Base-by-base conservation (phyloP, 1,140 invertebrate genomes). In the Hyles vespertilio region DNA sequence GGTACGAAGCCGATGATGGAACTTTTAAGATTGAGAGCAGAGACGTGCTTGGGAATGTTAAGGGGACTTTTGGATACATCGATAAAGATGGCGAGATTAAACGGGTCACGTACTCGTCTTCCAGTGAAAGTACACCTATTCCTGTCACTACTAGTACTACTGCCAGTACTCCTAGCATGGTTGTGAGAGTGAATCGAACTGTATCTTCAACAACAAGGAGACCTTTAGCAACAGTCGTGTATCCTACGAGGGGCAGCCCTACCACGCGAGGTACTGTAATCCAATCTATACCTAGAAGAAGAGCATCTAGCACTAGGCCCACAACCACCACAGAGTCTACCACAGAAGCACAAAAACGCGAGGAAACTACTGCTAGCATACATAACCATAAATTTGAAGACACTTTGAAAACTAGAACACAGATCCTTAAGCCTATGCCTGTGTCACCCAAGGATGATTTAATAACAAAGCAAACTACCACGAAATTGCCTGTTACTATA, bases 1-100 rank as follows among this genome's bases (percentile, higher is more conserved):
- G 95, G 0, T 96, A 95, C 71, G 95, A 96, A 87, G 94, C 95
- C 3, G 94, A 93, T 51, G 95, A 96, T 81, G 95, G 95, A 12
- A 94, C 94, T 0, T 95, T 95, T 79, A 96, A 96, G 87, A 94
- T 96, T 58, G 95, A 96, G 86, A 96, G 94, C 66, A 89, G 95
- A 58, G 94, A 95, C 76, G 93, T 94, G 32, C 85, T 93, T 62
- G 96, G 96, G 22, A 94, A 95, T 75, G 94, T 96, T 45, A 95
- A 95, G 78, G 96, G 96, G 50, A 96, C 95, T 40, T 97, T 96
- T 83, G 96, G 96, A 56, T 97, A 95, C 84, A 91, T 96, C 43
- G 95, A 96, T 74, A 92, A 93, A 45, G 91, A 93, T 64, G 95
- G 95, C 5, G 92, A 95, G 79, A 92, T 96, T 55, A 95, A 96